Conservation (phyloP, 2,797 vertebrate species). For the Micropoecilia bifurca region DNA sequence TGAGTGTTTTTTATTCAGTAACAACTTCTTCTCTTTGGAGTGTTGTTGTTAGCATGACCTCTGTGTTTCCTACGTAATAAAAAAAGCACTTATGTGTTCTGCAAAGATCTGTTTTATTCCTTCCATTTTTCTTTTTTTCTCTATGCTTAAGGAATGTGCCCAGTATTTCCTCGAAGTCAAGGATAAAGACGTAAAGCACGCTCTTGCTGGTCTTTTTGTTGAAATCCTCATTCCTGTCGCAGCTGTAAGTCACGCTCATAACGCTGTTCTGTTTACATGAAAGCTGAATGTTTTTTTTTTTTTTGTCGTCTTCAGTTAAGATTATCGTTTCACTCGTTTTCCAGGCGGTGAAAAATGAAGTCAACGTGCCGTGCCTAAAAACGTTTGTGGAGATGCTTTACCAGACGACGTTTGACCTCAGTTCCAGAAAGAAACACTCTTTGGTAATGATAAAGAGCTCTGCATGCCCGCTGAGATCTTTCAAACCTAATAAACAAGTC, state of each 20-base stretch:
- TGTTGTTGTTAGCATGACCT: not conserved
- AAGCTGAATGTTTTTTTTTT: not conserved
- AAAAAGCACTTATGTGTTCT: not conserved
- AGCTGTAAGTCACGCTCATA: conserved; percentile 89
- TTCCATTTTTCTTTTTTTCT: conserved; percentile 2
- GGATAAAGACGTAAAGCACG: conserved; percentile 99
- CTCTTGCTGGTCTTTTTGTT: conserved; percentile 97
- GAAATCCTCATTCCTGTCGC: conserved; percentile 99
- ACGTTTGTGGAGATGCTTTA: conserved; percentile 99
- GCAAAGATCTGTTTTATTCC: conserved; percentile 1
- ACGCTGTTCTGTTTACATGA: not conserved
- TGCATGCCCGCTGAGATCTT: not conserved
- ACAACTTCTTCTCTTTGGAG: not conserved
- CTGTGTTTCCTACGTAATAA: not conserved
- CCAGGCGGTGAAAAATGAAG: conserved; percentile 99
- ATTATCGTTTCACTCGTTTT: conserved; percentile 26
- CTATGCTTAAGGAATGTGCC: conserved; percentile 90
- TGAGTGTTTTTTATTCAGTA: not conserved
- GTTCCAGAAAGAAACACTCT: conserved; percentile 99
- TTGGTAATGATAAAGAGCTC: conserved; percentile 83
- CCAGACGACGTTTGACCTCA: conserved; percentile 98
- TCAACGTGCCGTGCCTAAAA: conserved; percentile 98
- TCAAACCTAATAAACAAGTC: not conserved
- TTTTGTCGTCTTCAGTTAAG: not conserved
- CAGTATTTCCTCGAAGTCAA: conserved; percentile 99